These are phyloP conservation scores for Lordiphosa mommai DNA, from an alignment of 1,140 invertebrate genomes.

Conservation along the genomic window DNA sequence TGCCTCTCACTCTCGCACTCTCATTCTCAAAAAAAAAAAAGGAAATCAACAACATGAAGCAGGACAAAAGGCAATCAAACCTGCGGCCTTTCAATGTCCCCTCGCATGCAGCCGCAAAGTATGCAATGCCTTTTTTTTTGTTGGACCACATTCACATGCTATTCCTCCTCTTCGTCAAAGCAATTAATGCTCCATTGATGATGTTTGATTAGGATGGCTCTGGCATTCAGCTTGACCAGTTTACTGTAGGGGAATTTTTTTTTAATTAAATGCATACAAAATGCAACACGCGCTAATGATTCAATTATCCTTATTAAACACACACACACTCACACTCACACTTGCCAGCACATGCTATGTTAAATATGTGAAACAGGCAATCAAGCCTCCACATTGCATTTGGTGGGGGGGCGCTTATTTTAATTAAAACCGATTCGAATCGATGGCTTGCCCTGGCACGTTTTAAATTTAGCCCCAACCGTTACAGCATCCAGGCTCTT, in stretches of 20 bases:
- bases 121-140: conserved; percentile 13
- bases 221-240: conserved; percentile 1
- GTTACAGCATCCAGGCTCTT: conserved; percentile 3
- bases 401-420: conserved; percentile 26
- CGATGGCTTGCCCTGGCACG: conserved; percentile 53
- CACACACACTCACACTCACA: conserved; percentile 22
- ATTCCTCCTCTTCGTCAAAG: conserved; percentile 7
- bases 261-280: conserved; percentile 69
- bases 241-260: conserved; percentile 30
- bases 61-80: conserved; percentile 69
- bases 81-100: conserved; percentile 46
- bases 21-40: neutral
- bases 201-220: conserved; percentile 49
- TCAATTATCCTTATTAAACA: conserved; percentile 70
- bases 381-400: neutral
- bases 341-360: conserved; percentile 19
- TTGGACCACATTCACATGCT: neutral
- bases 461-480: conserved; percentile 62
- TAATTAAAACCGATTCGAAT: conserved; percentile 64
- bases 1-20: neutral
- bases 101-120: conserved; percentile 19
- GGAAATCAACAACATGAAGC: neutral
- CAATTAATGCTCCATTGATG: conserved; percentile 54
- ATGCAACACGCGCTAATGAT: conserved; percentile 65
- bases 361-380: conserved; percentile 35